Base-by-base conservation (phyloP, 1,140 invertebrate species). In the Drosophila baimaii region DNA sequence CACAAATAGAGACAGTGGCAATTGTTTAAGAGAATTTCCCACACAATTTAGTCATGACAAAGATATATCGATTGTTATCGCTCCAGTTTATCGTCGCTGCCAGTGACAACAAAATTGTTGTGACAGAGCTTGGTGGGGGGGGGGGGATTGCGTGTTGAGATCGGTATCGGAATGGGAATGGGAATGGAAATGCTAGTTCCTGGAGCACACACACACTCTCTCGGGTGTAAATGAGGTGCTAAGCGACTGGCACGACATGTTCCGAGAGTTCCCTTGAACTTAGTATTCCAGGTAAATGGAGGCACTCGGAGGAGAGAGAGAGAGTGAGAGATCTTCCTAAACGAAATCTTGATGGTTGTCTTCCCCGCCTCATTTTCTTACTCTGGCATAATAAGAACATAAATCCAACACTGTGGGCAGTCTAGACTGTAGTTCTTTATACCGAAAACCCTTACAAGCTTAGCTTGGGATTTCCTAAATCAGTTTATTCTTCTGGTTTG, bases 151-250 rank as follows among this genome's bases (percentile, higher is more conserved):
- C 65, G 46, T 69, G 62, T 33, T 25, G 35, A 52, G 65, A 69
- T 68, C 46, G 13, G n/a, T 10, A 69, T 69, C 65, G 35, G 41
- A 33, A 17, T 47, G 43, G 21, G 31, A 37, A 61, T 35, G 29
- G 43, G 27, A 25, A 29, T 27, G 15, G 49, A 21, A 79, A 70
- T 68, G 49, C 63, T 64, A 69, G 44, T 68, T 62, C 44, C 39
- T 43, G 29, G 44, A 41, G 47, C n/a, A 41, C 13, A 41, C 31
- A 39, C 37, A 54, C 15, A n/a, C n/a, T n/a, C 43, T 41, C 33
- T 52, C 8, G 21, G 43, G 56, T 35, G 56, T 54, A 76, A 83
- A 83, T 76, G 71, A 83, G 80, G 80, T 83, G 80, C 62, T 83
- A 83, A 83, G 81, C 61, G 44, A 69, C 23, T 61, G 76, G 12